These are phyloP conservation scores for Microplitis manilae DNA, from an alignment of 2,888 invertebrate species.

Conservation along the genomic window DNA sequence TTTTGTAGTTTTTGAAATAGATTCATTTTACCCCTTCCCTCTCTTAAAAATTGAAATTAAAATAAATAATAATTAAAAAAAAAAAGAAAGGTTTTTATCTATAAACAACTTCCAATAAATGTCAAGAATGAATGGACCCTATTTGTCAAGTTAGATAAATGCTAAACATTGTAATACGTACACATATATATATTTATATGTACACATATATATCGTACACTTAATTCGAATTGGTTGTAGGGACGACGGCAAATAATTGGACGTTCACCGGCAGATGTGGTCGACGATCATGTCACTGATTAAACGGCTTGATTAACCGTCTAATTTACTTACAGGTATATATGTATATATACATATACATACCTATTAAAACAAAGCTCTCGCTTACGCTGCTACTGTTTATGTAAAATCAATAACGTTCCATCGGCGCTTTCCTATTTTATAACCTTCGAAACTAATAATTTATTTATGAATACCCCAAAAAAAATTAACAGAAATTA, in stretches of 20 bases:
- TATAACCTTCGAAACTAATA: background rate
- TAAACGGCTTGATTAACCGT: conserved; percentile 69
- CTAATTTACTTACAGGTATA: conserved; percentile 60
- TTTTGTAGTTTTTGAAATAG: too few species aligned
- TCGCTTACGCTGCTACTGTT: background rate
- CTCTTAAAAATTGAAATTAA: background rate
- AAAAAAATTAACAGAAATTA: too few species aligned
- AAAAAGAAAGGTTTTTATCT: background rate
- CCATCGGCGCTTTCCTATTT: background rate
- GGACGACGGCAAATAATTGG: conserved; percentile 58
- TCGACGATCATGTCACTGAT: conserved; percentile 69
- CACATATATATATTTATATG: conserved; percentile 2
- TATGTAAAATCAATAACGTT: background rate
- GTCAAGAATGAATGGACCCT: background rate
- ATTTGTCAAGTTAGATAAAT: background rate
- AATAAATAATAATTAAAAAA: background rate
- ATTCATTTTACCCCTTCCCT: too few species aligned
- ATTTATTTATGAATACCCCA: too few species aligned
- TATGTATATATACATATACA: background rate
- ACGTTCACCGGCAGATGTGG: conserved; percentile 62
- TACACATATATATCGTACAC: conserved; percentile 24
- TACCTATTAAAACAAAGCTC: background rate
- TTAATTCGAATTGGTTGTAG: conserved; percentile 21
- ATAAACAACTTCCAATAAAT: background rate
- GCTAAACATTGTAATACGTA: background rate